These are phyloP conservation scores for Drosophila lutescens DNA, from an alignment of 2,888 invertebrate genomes.

Conservation along the genomic window DNA sequence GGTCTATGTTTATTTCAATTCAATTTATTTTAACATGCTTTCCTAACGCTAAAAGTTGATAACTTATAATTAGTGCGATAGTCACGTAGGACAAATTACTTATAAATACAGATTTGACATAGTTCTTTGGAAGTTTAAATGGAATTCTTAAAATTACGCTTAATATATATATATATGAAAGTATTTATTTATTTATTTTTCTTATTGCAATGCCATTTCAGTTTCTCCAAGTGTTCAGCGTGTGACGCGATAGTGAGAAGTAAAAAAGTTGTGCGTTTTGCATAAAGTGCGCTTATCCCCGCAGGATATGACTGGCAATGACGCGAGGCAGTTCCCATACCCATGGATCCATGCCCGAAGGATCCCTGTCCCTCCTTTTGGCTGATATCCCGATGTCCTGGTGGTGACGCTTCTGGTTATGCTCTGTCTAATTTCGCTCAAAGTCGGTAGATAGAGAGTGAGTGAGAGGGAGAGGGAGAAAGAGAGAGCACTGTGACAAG, in stretches of 20 bases:
- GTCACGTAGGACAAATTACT: no score
- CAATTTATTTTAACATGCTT: no score
- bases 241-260: conserved; percentile 22
- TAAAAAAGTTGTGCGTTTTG: conserved; percentile 73
- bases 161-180: no score
- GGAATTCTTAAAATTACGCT: no score
- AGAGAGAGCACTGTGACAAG: conserved; percentile 27
- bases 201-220: background rate
- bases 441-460: conserved; percentile 35
- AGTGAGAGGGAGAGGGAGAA: background rate
- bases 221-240: background rate
- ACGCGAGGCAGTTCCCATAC: conserved; percentile 47
- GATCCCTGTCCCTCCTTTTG: background rate
- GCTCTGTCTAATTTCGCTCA: conserved; percentile 71
- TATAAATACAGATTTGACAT: no score
- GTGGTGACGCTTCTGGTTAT: conserved; percentile 51
- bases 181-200: background rate
- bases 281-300: conserved; percentile 78
- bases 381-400: conserved; percentile 5
- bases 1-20: no score
- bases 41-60: no score
- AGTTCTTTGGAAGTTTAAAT: no score
- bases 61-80: no score
- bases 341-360: background rate
- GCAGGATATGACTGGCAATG: conserved; percentile 76